A percentile compares a stretch with the other conserved stretches of the same genome.
Evolutionary conservation across 2,797 vertebrate species (phyloP).

Genomic region (Aphelocoma californica): DNA sequence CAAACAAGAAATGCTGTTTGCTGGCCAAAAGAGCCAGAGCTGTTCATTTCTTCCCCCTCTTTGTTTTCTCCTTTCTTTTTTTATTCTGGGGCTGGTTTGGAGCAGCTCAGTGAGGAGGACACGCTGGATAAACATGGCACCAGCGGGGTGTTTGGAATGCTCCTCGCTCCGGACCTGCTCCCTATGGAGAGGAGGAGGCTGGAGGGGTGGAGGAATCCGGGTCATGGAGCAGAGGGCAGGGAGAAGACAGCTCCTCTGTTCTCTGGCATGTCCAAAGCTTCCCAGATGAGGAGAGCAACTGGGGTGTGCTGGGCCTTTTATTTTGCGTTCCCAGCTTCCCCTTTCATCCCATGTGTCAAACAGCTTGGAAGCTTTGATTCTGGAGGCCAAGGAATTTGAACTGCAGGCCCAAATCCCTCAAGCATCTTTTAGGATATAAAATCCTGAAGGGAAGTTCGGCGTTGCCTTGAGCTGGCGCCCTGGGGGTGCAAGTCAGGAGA

Average conservation of each 20-base stretch:
- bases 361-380: slow-evolving; percentile 45
- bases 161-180: slow-evolving; percentile 61
- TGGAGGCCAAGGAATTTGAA: slow-evolving; percentile 15
- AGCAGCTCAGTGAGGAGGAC: slow-evolving; percentile 59
- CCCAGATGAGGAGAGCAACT: slow-evolving; percentile 41
- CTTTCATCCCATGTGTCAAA: slow-evolving; percentile 58
- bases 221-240: slow-evolving; percentile 57
- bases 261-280: slow-evolving; percentile 48
- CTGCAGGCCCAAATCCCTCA: background rate
- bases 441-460: background rate
- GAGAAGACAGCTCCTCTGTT: slow-evolving; percentile 44
- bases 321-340: background rate
- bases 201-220: slow-evolving; percentile 51
- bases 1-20: slow-evolving; percentile 26
- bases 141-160: slow-evolving; percentile 73
- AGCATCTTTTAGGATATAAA: background rate
- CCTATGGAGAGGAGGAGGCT: background rate
- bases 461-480: background rate
- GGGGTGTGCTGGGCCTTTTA: background rate
- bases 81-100: slow-evolving; percentile 19
- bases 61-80: background rate
- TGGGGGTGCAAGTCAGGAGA: background rate
- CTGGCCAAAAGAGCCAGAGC: slow-evolving; percentile 22
- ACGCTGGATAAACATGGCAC: slow-evolving; percentile 70
- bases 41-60: slow-evolving; percentile 1